Evolutionary conservation across 2,888 invertebrate species (phyloP).

Genomic region (Melipona bicolor): DNA sequence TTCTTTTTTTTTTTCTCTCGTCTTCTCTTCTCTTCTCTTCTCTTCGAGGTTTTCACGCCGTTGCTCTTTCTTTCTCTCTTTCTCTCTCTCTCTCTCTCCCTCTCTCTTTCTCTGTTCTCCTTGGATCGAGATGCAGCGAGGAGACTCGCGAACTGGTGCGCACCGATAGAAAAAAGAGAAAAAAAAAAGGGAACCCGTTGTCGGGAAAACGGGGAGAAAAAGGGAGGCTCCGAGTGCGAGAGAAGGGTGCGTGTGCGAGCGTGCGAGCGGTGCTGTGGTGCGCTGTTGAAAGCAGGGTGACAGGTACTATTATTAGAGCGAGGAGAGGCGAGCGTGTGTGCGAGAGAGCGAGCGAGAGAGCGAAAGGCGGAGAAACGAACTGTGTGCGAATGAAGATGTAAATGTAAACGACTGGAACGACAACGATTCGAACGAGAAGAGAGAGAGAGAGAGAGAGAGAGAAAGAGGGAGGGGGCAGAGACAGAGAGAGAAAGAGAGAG

Average conservation of each 20-base stretch:
- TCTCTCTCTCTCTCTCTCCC: not conserved
- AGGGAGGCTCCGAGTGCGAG: not conserved
- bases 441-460: not conserved
- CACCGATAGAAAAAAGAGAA: not conserved
- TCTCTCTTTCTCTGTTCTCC: constrained; percentile 5
- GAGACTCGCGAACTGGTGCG: not conserved
- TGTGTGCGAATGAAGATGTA: constrained; percentile 16
- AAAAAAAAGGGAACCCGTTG: too few species aligned
- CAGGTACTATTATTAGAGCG: constrained; percentile 7
- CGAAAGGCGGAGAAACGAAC: not conserved
- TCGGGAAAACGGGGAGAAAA: too few species aligned
- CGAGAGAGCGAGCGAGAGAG: constrained; percentile 7
- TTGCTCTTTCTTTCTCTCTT: not conserved
- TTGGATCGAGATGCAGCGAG: constrained; percentile 13
- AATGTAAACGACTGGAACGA: constrained; percentile 3
- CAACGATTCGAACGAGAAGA: too few species aligned
- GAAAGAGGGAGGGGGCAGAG: not conserved
- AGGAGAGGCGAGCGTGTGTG: constrained; percentile 4
- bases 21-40: not conserved
- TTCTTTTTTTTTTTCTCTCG: not conserved
- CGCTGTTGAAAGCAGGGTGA: constrained; percentile 14
- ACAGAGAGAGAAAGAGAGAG: constrained; percentile 22
- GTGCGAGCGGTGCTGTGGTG: not conserved
- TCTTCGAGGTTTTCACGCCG: not conserved
- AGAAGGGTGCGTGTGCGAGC: constrained; percentile 13